Base-by-base conservation (phyloP, 2,888 invertebrate genomes). In the Pachliopta kotzebuea region DNA sequence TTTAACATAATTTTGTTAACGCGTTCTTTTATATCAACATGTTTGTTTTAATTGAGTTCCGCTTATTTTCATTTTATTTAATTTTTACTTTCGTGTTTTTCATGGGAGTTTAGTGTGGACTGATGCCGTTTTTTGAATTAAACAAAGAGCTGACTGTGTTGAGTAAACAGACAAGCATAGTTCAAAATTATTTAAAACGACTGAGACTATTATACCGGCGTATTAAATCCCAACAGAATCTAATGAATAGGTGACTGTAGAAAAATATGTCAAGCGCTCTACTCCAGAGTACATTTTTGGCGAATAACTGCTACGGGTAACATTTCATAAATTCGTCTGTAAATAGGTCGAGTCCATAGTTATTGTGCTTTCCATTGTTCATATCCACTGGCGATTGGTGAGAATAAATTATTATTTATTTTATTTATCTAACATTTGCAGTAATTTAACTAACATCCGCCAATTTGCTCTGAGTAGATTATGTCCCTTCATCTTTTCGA, bases 221-320 rank as follows among this genome's bases (percentile, higher is more conserved):
- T 9, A 37, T 60, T 60, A 20, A 31, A 60, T 21, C 18, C 52
- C 11, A 60, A 60, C 21, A 60, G 26, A 57, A 60, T 54, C 37
- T 42, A 45, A 24, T 60, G 42, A 54, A 60, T 45, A 24, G 53
- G 54, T 54, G 37, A 26, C 24, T 26, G 20, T 23, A 42, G 23
- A 42, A 60, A 60, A 60, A 60, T 54, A 42, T 60, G 56, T 52
- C 56, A 56, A 62, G 57, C 42, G 52, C 18, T 60, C 42, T 24
- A 54, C 54, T 8, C 54, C 21, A 24, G 24, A 26, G 37, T 54
- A 52, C 52, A 31, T 62, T 62, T 49, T 37, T 62, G 55, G 45
- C 61, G 45, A 61, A 60, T 24, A 45, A 55, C 52, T n/a, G 56
- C 52, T 24, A 29, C 18, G 31, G 31, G 50, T 37, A 50, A 31